Conservation (phyloP, 2,797 vertebrate genomes). For the Spinibarbus caldwelli region DNA sequence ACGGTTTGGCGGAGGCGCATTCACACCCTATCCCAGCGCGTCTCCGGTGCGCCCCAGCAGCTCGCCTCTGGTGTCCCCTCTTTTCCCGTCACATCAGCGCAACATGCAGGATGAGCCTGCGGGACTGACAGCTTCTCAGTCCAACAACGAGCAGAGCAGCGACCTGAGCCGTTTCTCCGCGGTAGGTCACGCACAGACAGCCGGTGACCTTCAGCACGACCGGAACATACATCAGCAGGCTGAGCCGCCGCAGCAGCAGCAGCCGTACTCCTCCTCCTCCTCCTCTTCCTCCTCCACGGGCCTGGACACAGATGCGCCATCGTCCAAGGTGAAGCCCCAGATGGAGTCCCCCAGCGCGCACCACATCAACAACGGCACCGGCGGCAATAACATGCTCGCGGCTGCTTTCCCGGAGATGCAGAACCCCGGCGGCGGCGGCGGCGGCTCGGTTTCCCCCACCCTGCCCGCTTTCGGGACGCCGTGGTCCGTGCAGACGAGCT, state of each 20-base stretch:
- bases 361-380: constrained; percentile 81
- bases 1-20: constrained; percentile 65
- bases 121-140: constrained; percentile 81
- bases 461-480: constrained; percentile 91
- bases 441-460: constrained; percentile 82
- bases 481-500: constrained; percentile 95
- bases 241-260: constrained; percentile 70
- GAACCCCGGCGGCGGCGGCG: constrained; percentile 81
- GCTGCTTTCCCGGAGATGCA: constrained; percentile 88
- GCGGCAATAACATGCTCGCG: constrained; percentile 79
- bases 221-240: constrained; percentile 74
- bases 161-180: constrained; percentile 68
- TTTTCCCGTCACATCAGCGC: constrained; percentile 79
- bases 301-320: constrained; percentile 73
- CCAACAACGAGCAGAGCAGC: constrained; percentile 67
- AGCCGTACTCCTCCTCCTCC: constrained; percentile 62
- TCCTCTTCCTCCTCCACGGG: constrained; percentile 37
- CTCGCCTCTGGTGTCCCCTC: constrained; percentile 74
- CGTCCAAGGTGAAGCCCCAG: constrained; percentile 77
- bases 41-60: constrained; percentile 71
- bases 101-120: constrained; percentile 91
- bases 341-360: constrained; percentile 94
- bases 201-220: constrained; percentile 84
- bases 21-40: constrained; percentile 63
- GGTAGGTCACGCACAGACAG: constrained; percentile 72